Percentiles rank a stretch among this genome's conserved stretches.
Evolutionary conservation across 2,888 invertebrate species (phyloP).

Genomic region (Athetis lepigone): DNA sequence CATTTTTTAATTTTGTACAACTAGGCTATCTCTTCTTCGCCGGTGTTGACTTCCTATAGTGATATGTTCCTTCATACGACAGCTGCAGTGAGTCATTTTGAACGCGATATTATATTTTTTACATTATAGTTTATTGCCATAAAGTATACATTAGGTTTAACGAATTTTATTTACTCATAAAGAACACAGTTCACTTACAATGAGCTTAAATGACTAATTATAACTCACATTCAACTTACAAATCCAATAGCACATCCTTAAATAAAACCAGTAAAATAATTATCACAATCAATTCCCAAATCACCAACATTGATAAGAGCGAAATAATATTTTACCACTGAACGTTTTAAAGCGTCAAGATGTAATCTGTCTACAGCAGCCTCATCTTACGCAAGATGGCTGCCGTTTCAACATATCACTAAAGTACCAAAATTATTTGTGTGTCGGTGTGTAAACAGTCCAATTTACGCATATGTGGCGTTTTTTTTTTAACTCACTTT

Average conservation of each 20-base stretch:
- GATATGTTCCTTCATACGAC: too few relatives aligned
- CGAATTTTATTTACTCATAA: too few relatives aligned
- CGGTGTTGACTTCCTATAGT: too few relatives aligned
- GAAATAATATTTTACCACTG: conserved; percentile 49
- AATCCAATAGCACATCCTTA: conserved; percentile 12
- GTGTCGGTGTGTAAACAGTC: conserved; percentile 78
- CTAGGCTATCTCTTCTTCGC: too few relatives aligned
- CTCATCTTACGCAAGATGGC: conserved; percentile 78
- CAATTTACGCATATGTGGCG: conserved; percentile 78
- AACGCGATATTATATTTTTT: too few relatives aligned
- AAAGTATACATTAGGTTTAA: too few relatives aligned
- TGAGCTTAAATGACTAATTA: too few relatives aligned
- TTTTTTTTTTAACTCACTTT: conserved; percentile 76
- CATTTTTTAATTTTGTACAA: too few relatives aligned
- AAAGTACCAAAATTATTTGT: conserved; percentile 84
- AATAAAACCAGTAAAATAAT: conserved; percentile 50
- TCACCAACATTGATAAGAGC: conserved; percentile 21
- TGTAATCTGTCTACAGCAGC: conserved; percentile 73
- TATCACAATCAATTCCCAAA: conserved; percentile 55
- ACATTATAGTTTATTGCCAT: too few relatives aligned
- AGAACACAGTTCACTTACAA: too few relatives aligned
- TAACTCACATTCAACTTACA: background rate
- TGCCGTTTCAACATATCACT: conserved; percentile 82
- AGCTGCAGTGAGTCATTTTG: too few relatives aligned
- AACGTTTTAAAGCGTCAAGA: conserved; percentile 69